Base-by-base conservation (phyloP, 2,888 invertebrate genomes). In the Sinohyriopsis cumingii region DNA sequence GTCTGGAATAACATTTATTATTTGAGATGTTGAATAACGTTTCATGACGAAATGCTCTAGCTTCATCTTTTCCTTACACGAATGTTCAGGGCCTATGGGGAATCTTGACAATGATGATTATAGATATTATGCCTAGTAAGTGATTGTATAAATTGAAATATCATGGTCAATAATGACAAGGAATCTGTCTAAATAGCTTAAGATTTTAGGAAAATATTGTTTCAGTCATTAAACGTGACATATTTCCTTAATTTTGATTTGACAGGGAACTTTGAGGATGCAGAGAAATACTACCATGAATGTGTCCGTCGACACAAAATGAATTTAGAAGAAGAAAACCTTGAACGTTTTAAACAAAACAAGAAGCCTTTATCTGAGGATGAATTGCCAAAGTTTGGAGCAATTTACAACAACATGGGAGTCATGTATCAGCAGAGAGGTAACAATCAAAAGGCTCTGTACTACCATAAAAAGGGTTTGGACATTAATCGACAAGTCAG, bases 401-500 rank as follows among this genome's bases (percentile, higher is more conserved):
- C 75, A 3, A 67, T 72, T 19, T 72, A 76, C 55, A 82, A 83
- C 68, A 84, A 83, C 72, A 73, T 82, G 22, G 84, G 82, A n/a
- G 62, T 83, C 2, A 68, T 81, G 55, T 80, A 80, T 60, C 75
- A 76, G 45, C 75, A 77, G 59, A 76, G 65, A 55, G 77, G 79
- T 25, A 77, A 82, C 25, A 55, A 63, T 20, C 68, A 73, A 12
- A 79, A 75, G 33, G 81, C 83, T 12, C 63, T 73, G 9, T 55
- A 79, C 33, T 80, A 79, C 65, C 83, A 72, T 65, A 60, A 65
- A 62, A 64, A 73, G 57, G 80, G 80, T 20, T 69, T 79, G 5
- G 71, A 77, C 19, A 68, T 79, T 15, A 82, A 81, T 65, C 54
- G 61, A 19, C 67, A 67, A 57, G 68, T 75, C 15, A 80, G 75